Evolutionary conservation across 1,140 invertebrate genomes (phyloP).

Genomic region (Lepidurus arcticus): DNA sequence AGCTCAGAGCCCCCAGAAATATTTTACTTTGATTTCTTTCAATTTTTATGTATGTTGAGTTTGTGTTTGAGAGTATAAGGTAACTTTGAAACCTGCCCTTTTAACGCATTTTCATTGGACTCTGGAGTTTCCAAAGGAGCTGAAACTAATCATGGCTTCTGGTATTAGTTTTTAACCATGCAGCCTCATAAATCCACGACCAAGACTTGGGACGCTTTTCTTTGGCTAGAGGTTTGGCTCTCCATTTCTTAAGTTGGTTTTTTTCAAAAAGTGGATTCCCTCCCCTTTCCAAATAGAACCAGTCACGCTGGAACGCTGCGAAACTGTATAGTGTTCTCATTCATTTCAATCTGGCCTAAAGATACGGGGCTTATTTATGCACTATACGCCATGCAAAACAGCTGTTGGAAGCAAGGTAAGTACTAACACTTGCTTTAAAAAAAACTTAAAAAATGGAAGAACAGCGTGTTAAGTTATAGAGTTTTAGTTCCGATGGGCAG

Average conservation of each 20-base stretch:
- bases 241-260: background rate
- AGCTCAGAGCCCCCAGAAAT: too few relatives aligned
- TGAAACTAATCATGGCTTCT: conserved; percentile 15
- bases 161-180: conserved; percentile 18
- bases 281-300: background rate
- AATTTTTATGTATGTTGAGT: too few relatives aligned
- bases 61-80: too few relatives aligned
- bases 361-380: background rate
- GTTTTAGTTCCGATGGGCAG: background rate
- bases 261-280: background rate
- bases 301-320: background rate
- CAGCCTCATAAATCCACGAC: background rate
- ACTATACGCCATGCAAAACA: background rate
- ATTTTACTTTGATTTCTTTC: too few relatives aligned
- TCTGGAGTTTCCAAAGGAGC: background rate
- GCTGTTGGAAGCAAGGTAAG: background rate
- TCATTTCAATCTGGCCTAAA: background rate
- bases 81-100: too few relatives aligned
- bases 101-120: background rate
- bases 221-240: background rate
- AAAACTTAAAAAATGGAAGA: background rate
- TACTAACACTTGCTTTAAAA: background rate
- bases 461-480: conserved; percentile 10
- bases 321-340: conserved; percentile 12
- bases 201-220: conserved; percentile 2